Conservation (phyloP, 1,140 invertebrate species). For the Zaprionus tsacasi region DNA sequence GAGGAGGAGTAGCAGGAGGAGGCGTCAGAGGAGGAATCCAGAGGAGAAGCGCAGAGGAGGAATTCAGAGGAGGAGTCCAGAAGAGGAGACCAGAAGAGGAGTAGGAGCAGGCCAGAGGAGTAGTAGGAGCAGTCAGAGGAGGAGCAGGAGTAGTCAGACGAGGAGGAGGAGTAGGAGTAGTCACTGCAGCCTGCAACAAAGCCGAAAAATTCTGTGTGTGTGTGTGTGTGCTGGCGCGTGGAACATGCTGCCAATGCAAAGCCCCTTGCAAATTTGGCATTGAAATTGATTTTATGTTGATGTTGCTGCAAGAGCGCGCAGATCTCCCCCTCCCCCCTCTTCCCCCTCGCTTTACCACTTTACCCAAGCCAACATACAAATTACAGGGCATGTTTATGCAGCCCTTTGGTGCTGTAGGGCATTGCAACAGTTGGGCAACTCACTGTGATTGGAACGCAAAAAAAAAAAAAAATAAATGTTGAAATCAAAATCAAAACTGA, state of each 20-base stretch:
- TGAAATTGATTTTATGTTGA: constrained; percentile 65
- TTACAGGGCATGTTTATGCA: neutral
- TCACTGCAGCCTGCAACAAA: constrained; percentile 23
- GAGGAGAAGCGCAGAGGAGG: too few relatives aligned
- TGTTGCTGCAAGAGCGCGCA: too few relatives aligned
- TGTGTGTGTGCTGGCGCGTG: neutral
- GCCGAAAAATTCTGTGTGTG: neutral
- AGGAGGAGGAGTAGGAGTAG: too few relatives aligned
- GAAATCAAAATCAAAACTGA: too few relatives aligned
- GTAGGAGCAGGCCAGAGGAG: too few relatives aligned
- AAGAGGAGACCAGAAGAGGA: too few relatives aligned
- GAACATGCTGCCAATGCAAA: constrained; percentile 11
- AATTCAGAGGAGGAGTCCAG: too few relatives aligned
- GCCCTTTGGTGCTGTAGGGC: neutral
- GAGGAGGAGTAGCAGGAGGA: too few relatives aligned
- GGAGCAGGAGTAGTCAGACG: neutral
- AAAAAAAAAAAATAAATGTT: too few relatives aligned
- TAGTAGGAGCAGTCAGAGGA: too few relatives aligned
- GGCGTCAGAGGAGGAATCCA: neutral
- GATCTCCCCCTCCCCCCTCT: too few relatives aligned
- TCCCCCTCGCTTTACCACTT: constrained; percentile 36
- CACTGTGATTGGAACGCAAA: neutral
- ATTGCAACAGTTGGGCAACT: neutral
- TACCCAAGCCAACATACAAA: constrained; percentile 4
- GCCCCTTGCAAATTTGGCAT: constrained; percentile 57